These are phyloP conservation scores for Ctena decussata DNA, from an alignment of 2,888 invertebrate species.

Conservation along the genomic window DNA sequence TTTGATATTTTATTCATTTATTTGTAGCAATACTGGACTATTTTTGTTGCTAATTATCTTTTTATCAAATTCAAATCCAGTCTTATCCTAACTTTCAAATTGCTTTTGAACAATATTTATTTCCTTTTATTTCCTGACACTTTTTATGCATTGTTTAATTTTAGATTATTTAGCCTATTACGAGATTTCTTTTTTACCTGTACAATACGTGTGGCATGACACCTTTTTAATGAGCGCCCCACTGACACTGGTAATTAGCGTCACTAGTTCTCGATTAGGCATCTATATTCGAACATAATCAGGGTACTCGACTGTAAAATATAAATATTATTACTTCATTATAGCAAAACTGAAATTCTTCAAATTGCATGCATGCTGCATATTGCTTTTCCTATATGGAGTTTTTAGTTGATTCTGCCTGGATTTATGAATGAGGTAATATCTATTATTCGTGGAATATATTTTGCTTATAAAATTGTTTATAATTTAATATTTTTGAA, in stretches of 20 bases:
- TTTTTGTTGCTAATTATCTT: not conserved
- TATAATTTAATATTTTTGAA: no score
- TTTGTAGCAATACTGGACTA: no score
- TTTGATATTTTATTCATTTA: no score
- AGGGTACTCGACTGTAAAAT: not conserved
- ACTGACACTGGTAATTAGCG: not conserved
- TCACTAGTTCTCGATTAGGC: constrained; percentile 5
- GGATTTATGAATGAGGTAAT: no score
- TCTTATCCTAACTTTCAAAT: not conserved
- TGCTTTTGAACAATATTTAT: not conserved
- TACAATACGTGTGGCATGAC: not conserved
- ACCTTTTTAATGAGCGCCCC: not conserved
- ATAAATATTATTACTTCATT: constrained; percentile 17
- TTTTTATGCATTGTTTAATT: not conserved
- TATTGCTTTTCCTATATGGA: no score
- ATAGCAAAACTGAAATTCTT: no score
- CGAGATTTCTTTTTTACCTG: not conserved
- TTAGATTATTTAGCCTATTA: not conserved
- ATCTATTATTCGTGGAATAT: no score
- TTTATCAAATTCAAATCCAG: not conserved
- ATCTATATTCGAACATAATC: not conserved
- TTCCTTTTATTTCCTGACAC: not conserved
- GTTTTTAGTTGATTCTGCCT: no score
- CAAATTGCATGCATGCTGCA: no score
- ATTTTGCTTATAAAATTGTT: no score